Evolutionary conservation across 2,888 invertebrate species (phyloP), one percentile per base, ranked within the genome.

Genomic region (Diploptera punctata): DNA sequence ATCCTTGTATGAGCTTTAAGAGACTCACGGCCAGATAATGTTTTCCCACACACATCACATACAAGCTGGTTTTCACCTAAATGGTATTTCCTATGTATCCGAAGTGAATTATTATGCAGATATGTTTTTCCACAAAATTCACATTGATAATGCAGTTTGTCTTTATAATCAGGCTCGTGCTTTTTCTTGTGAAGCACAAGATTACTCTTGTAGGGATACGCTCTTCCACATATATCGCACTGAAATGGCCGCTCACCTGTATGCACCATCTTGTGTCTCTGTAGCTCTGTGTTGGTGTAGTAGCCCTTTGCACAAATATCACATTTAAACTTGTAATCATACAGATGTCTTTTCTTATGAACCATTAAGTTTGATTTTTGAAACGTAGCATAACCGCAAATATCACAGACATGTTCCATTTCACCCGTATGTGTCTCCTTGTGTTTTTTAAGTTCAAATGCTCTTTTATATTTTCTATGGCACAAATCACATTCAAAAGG

Each of bases 251-350:
- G 78, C 52, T 76, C 68, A 3, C 77, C 77, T 0, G 76, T 76
- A 73, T 82, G 82, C 0, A 79, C 73, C 68, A 78, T 79, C 52
- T 74, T 71, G 76, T 82, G 82, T 43, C 80, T 80, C n/a, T 79
- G 54, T 69, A 79, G 79, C 26, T 81, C 86, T 67, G 87, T 86
- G 73, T 85, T 85, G 0, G 86, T 85, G 69, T 83, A 84, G 76
- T 86, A 87, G 21, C 84, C 85, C 81, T 85, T 85, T 0, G 82
- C 82, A 76, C 87, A 87, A 16, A 85, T 82, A 0, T 77, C 62
- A 74, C 87, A 87, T 16, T 84, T 83, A 73, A 86, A 86, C 84
- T 86, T 77, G 82, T 86, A 79, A 82, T 85, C 77, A 81, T 86
- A 79, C 80, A 81, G 0, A 83, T 86, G 76, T 82, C 81, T 76